These are phyloP conservation scores for Linnaemya tessellans DNA, from an alignment of 2,888 invertebrate genomes.

Conservation along the genomic window DNA sequence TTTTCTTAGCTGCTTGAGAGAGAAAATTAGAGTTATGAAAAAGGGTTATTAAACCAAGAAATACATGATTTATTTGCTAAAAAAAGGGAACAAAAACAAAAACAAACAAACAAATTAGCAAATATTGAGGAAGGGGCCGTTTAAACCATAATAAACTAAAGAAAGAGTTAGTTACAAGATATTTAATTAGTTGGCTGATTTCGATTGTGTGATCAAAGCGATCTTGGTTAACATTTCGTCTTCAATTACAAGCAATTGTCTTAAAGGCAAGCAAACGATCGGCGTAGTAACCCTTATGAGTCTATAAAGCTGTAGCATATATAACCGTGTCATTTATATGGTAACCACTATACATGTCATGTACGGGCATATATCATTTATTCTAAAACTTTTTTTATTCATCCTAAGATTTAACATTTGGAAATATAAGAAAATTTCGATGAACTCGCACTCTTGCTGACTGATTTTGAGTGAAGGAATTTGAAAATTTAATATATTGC, in stretches of 20 bases:
- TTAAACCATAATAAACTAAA: neutral
- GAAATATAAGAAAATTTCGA: no score
- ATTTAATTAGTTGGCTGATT: constrained; percentile 55
- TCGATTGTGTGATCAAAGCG: constrained; percentile 48
- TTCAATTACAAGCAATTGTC: constrained; percentile 30
- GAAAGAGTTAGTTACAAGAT: constrained; percentile 22
- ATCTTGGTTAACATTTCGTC: constrained; percentile 35
- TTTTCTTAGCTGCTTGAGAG: constrained; percentile 17
- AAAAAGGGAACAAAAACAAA: neutral
- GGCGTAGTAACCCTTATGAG: neutral
- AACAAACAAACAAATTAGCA: constrained; percentile 44
- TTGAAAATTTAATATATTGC: no score
- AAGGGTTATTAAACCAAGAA: constrained; percentile 60
- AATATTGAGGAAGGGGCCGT: constrained; percentile 43
- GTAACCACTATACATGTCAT: no score
- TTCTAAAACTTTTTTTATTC: neutral
- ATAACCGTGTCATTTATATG: neutral
- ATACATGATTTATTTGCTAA: constrained; percentile 49
- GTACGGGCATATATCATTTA: no score
- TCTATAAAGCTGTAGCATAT: neutral
- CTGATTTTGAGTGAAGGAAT: no score
- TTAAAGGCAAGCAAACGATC: neutral
- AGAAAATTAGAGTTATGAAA: constrained; percentile 32
- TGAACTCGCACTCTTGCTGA: no score
- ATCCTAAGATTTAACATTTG: neutral